Evolutionary conservation across 2,113 vertebrate species (phyloP).

Genomic region (Candoia aspera): DNA sequence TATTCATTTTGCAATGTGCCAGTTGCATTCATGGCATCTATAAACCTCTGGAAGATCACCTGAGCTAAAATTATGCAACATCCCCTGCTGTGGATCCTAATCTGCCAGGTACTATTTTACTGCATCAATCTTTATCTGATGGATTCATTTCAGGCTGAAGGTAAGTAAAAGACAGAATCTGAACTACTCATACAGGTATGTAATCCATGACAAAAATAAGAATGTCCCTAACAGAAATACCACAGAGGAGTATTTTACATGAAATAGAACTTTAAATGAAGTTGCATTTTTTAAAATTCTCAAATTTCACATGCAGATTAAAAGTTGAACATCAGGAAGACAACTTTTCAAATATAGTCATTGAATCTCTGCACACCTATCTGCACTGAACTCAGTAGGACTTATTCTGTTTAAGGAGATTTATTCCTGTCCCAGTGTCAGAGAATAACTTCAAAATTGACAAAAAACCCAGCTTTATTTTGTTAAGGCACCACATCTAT

Average conservation of each 20-base stretch:
- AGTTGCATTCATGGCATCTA: constrained; percentile 25
- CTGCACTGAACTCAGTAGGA: neutral
- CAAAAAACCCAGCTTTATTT: neutral
- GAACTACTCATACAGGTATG: neutral
- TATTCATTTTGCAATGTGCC: constrained; percentile 22
- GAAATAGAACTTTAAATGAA: neutral
- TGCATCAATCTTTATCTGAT: constrained; percentile 2
- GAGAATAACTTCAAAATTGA: neutral
- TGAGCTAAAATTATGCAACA: constrained; percentile 10
- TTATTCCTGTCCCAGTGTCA: neutral
- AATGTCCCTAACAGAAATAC: neutral
- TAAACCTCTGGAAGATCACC: constrained; percentile 30
- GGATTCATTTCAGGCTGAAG: neutral
- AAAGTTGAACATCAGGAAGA: neutral
- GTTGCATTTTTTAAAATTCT: neutral
- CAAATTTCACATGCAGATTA: neutral
- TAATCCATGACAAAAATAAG: neutral
- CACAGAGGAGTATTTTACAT: neutral
- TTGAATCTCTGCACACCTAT: neutral
- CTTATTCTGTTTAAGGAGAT: neutral
- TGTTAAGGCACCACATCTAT: neutral
- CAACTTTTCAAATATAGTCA: neutral
- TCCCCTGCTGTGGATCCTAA: constrained; percentile 3
- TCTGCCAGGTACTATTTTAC: neutral
- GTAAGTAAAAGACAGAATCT: constrained; percentile 33